Evolutionary conservation across 2,797 vertebrate genomes (phyloP), one percentile per base, ranked within the genome.

Genomic region (Oophaga sylvatica): DNA sequence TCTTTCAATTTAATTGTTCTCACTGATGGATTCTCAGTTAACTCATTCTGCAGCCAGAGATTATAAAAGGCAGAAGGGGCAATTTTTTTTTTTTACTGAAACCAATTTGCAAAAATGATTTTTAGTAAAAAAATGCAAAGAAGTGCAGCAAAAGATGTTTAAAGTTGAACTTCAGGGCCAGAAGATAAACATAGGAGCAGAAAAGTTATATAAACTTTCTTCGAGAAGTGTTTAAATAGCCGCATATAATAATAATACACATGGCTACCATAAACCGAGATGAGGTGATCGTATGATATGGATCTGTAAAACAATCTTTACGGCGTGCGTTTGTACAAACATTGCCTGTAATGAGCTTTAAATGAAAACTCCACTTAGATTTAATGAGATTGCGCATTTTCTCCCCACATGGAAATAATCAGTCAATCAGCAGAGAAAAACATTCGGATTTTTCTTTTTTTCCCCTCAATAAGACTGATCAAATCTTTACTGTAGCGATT

Each of bases 341-440:
- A 79, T 65, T 56, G 83, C n/a, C 26, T 20, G 48, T 80, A 88
- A 80, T 80, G 81, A 80, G 67, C 60, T 80, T 88, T 73, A 84
- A 84, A 84, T 84, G 76, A 80, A 88, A 84, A 80, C 57, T 73
- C 67, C 41, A 65, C 82, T 84, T 84, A 71, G 16, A 71, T 88
- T 80, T 87, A 87, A 87, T 83, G 73, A 62, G 53, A 63, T 63
- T 77, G 75, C 35, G 56, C 75, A 62, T 78, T 62, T 70, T 15
- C 22, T 71, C 31, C 87, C 45, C 87, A 79, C 62, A 84, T 80
- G 81, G 87, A 62, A 87, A 87, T 76, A 76, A 87, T 77, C 80
- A 83, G 70, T 53, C 60, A 81, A 77, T 62, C 65, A 71, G 26
- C 19, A 16, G 19, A 65, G 35, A 78, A 68, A 53, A 78, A 79